Conservation (phyloP, 2,888 invertebrate genomes). For the Stegana nigrithorax region DNA sequence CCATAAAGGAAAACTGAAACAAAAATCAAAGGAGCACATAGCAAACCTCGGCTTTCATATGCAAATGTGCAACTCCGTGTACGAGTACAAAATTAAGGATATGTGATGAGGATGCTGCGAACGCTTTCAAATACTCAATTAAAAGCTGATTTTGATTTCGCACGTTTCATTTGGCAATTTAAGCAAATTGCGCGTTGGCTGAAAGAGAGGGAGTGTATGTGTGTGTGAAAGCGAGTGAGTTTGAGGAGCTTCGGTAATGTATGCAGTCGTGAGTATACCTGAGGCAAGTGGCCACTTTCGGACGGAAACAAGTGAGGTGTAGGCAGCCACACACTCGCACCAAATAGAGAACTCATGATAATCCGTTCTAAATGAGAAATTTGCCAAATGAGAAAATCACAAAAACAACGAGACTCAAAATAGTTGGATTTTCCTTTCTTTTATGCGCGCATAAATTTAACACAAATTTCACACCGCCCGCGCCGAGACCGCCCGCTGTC, state of each 20-base stretch:
- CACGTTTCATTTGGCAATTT: conserved; percentile 38
- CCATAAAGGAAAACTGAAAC: no score
- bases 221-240: background rate
- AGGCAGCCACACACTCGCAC: no score
- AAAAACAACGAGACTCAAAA: conserved; percentile 37
- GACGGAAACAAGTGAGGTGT: no score
- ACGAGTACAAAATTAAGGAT: conserved; percentile 13
- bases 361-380: no score
- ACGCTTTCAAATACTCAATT: background rate
- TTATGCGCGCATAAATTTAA: conserved; percentile 43
- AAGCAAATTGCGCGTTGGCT: conserved; percentile 16
- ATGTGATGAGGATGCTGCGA: background rate
- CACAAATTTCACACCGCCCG: no score
- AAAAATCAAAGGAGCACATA: conserved; percentile 33
- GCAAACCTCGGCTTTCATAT: conserved; percentile 50
- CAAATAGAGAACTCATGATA: no score
- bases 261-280: background rate
- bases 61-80: conserved; percentile 44
- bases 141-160: conserved; percentile 56
- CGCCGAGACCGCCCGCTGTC: no score
- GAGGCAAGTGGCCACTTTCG: conserved; percentile 41
- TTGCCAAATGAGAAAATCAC: background rate
- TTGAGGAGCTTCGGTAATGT: background rate
- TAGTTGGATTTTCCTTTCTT: conserved; percentile 39
- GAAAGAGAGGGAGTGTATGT: background rate